Evolutionary conservation across 2,888 invertebrate species (phyloP).

Genomic region (Phyto melanocephala): DNA sequence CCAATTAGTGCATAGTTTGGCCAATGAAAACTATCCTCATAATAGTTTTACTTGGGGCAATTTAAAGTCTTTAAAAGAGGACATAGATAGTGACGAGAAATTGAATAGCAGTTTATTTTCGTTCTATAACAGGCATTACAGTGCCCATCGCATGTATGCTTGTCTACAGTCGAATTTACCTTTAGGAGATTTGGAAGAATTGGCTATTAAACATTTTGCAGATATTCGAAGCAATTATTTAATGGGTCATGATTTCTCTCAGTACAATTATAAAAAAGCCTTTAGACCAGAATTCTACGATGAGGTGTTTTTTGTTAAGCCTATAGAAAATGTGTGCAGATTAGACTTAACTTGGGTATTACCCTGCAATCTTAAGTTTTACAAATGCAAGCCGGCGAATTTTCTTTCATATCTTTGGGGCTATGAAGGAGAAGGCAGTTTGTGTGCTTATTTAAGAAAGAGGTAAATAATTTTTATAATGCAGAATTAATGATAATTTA

Average conservation of each 20-base stretch:
- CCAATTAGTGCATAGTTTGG: constrained; percentile 86
- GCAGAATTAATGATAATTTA: not conserved
- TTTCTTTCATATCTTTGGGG: constrained; percentile 90
- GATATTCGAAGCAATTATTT: constrained; percentile 84
- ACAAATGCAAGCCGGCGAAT: constrained; percentile 79
- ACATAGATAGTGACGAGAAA: constrained; percentile 81
- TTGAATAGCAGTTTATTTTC: constrained; percentile 85
- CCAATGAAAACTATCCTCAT: constrained; percentile 84
- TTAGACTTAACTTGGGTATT: constrained; percentile 79
- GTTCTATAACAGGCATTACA: constrained; percentile 88
- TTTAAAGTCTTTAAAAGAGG: constrained; percentile 84
- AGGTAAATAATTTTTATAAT: constrained; percentile 80
- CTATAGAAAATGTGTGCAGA: constrained; percentile 86
- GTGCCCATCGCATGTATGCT: constrained; percentile 92
- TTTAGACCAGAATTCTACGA: constrained; percentile 74
- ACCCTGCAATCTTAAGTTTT: constrained; percentile 72
- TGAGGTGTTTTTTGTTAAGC: constrained; percentile 85
- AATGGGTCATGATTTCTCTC: constrained; percentile 82
- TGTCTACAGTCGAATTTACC: constrained; percentile 84
- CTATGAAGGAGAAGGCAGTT: constrained; percentile 91
- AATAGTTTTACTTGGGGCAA: constrained; percentile 93
- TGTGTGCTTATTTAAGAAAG: constrained; percentile 87
- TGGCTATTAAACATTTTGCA: constrained; percentile 82
- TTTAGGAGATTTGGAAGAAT: constrained; percentile 74
- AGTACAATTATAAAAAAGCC: constrained; percentile 74